These are phyloP conservation scores for Chauna torquata DNA, from an alignment of 2,113 vertebrate species.

Conservation along the genomic window DNA sequence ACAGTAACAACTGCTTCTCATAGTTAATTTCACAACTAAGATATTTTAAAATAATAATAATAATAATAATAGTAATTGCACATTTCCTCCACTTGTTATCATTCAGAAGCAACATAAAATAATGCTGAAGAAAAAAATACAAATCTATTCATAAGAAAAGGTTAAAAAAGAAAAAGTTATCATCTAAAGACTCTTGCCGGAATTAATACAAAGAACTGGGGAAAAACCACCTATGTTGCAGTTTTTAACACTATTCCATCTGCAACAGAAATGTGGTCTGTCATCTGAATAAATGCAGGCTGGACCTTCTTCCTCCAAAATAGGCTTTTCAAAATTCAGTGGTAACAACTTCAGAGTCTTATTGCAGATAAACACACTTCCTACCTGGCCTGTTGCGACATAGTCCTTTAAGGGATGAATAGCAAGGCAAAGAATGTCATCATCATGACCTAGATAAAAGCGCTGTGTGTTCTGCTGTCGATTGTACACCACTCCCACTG, in stretches of 20 bases:
- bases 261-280: not conserved
- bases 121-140: not conserved
- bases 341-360: not conserved
- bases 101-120: not conserved
- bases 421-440: constrained; percentile 95
- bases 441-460: constrained; percentile 95
- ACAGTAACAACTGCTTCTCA: not conserved
- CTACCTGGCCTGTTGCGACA: constrained; percentile 97
- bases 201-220: not conserved
- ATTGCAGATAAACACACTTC: not conserved
- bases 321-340: not conserved
- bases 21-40: not conserved
- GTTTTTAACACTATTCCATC: not conserved
- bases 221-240: not conserved
- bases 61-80: not conserved
- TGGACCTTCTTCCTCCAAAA: not conserved
- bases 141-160: not conserved
- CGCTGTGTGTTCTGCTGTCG: constrained; percentile 96
- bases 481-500: constrained; percentile 96
- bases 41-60: not conserved
- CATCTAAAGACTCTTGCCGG: not conserved
- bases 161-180: not conserved
- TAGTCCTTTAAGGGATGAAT: constrained; percentile 97
- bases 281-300: not conserved
- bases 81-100: not conserved